Conservation (phyloP, 2,888 invertebrate species). For the Bursaphelenchus okinawaensis region DNA sequence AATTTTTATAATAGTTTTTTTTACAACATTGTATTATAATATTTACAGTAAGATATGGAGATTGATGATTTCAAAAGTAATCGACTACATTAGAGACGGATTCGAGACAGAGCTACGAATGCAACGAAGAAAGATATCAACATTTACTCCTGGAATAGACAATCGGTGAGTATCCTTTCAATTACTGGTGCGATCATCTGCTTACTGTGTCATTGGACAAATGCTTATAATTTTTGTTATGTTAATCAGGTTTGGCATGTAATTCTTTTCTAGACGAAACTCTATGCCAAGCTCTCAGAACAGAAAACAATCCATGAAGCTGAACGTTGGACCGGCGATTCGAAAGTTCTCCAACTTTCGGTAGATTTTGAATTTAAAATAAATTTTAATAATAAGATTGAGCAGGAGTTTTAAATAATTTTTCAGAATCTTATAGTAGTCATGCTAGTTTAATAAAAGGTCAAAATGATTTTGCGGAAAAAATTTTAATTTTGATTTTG, state of each 20-base stretch:
- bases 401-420: too few species aligned
- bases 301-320: conserved; percentile 7
- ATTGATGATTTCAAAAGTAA: conserved; percentile 44
- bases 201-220: too few species aligned
- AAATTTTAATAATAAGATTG: neutral
- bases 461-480: too few species aligned
- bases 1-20: too few species aligned
- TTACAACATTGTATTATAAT: too few species aligned
- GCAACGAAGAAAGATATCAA: conserved; percentile 35
- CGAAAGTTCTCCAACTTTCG: conserved; percentile 12
- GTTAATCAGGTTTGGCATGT: neutral
- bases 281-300: conserved; percentile 16
- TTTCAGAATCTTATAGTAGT: too few species aligned
- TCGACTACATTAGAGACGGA: conserved; percentile 47
- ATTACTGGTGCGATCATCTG: neutral
- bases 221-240: too few species aligned
- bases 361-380: neutral
- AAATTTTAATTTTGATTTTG: too few species aligned
- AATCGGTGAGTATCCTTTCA: neutral
- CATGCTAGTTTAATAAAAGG: too few species aligned
- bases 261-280: conserved; percentile 13
- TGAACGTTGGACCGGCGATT: neutral
- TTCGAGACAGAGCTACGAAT: conserved; percentile 34
- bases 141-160: conserved; percentile 2
- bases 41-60: conserved; percentile 45